A percentile compares a stretch with the other conserved stretches of the same genome.
These are phyloP conservation scores for Rhimphoctona megacephalus DNA, from an alignment of 2,888 invertebrate species.

Conservation along the genomic window DNA sequence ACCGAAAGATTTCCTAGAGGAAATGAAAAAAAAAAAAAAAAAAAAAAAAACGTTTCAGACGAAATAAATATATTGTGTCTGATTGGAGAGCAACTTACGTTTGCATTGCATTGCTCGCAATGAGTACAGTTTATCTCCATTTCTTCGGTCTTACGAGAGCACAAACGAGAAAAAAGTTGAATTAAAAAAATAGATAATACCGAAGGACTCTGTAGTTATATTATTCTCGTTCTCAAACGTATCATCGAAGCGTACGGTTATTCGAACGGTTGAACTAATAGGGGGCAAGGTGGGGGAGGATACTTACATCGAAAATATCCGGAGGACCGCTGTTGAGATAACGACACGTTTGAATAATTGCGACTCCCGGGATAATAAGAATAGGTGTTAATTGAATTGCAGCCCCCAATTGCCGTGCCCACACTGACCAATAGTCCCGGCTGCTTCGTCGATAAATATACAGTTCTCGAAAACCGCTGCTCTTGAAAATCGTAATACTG, in stretches of 20 bases:
- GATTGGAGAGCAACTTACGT: constrained; percentile 77
- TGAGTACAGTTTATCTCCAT: constrained; percentile 82
- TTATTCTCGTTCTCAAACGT: background rate
- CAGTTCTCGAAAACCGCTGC: constrained; percentile 89
- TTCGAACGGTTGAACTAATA: too few species aligned
- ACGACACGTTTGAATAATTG: constrained; percentile 90
- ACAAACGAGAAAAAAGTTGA: constrained; percentile 65
- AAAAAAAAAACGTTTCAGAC: too few species aligned
- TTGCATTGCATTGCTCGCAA: constrained; percentile 82
- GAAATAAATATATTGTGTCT: too few species aligned
- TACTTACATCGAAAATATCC: constrained; percentile 93
- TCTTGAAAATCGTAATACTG: constrained; percentile 90
- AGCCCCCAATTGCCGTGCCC: constrained; percentile 92
- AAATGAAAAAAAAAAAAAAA: too few species aligned
- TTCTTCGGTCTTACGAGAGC: constrained; percentile 80
- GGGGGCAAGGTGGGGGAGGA: background rate
- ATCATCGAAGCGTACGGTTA: background rate
- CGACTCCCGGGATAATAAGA: constrained; percentile 90
- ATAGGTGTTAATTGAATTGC: constrained; percentile 90
- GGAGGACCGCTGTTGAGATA: constrained; percentile 94
- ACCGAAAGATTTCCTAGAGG: too few species aligned
- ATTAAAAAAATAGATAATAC: constrained; percentile 38
- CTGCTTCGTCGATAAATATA: constrained; percentile 88
- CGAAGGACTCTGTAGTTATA: too few species aligned
- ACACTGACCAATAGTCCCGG: constrained; percentile 92